Evolutionary conservation across 2,888 invertebrate species (phyloP).

Genomic region (Drosophila monieri): DNA sequence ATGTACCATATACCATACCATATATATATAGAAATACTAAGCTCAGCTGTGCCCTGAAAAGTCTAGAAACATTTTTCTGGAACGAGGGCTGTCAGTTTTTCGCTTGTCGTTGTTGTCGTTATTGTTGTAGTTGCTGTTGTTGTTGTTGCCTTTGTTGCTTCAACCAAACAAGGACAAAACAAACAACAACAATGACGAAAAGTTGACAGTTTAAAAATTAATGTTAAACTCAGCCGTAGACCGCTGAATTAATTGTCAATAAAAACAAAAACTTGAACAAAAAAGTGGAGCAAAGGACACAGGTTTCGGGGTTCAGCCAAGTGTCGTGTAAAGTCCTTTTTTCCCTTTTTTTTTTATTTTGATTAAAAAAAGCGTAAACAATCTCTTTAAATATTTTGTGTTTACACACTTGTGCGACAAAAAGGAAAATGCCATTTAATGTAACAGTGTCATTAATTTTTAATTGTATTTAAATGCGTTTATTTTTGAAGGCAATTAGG

Average conservation of each 20-base stretch:
- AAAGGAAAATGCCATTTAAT: not conserved
- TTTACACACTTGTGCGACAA: not conserved
- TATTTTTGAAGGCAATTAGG: not conserved
- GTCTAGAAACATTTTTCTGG: conserved; percentile 3
- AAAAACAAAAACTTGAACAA: conserved; percentile 9
- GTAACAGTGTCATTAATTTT: not conserved
- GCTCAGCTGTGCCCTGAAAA: not conserved
- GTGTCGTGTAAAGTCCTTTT: not conserved
- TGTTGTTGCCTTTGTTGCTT: not conserved
- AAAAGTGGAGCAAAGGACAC: not conserved
- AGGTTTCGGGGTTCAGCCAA: not conserved
- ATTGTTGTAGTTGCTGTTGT: too few relatives aligned
- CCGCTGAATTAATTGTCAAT: conserved; percentile 40
- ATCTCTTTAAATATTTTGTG: not conserved
- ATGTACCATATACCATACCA: not conserved
- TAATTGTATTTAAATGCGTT: not conserved
- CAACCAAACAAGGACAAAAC: not conserved
- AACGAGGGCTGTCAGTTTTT: not conserved
- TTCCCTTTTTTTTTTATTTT: too few relatives aligned
- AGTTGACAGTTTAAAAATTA: conserved; percentile 15
- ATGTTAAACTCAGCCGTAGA: conserved; percentile 24
- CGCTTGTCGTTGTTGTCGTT: too few relatives aligned
- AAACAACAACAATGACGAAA: conserved; percentile 3
- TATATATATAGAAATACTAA: not conserved
- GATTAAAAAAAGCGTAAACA: not conserved